Evolutionary conservation across 2,797 vertebrate genomes (phyloP).

Genomic region (Catharus ustulatus): DNA sequence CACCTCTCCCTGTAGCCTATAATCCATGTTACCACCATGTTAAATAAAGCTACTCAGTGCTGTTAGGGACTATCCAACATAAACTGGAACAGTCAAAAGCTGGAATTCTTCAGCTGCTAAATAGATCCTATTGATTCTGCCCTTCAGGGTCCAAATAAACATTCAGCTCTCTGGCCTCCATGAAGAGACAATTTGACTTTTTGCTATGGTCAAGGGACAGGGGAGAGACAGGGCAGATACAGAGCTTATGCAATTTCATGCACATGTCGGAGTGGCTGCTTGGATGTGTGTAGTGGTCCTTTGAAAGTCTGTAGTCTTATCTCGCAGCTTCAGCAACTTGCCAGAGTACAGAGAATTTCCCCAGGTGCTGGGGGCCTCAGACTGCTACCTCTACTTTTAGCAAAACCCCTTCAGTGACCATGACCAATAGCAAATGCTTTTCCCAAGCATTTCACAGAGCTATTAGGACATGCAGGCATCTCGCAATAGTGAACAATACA

Average conservation of each 20-base stretch:
- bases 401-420: background rate
- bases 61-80: background rate
- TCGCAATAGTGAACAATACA: background rate
- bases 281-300: background rate
- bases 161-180: background rate
- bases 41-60: background rate
- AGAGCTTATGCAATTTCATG: background rate
- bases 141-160: background rate
- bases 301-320: background rate
- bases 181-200: background rate
- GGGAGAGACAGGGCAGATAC: background rate
- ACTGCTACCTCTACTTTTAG: background rate
- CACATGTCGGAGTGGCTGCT: background rate
- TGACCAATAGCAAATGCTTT: background rate
- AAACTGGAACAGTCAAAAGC: background rate
- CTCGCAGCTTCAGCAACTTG: background rate
- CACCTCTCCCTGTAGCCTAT: background rate
- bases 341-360: background rate
- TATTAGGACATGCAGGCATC: rapidly evolving
- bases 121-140: background rate
- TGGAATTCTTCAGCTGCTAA: background rate
- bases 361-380: background rate
- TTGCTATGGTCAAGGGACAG: background rate
- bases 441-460: background rate
- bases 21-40: background rate